Conservation (phyloP, 2,113 vertebrate genomes). For the Syngnathoides biaculeatus region DNA sequence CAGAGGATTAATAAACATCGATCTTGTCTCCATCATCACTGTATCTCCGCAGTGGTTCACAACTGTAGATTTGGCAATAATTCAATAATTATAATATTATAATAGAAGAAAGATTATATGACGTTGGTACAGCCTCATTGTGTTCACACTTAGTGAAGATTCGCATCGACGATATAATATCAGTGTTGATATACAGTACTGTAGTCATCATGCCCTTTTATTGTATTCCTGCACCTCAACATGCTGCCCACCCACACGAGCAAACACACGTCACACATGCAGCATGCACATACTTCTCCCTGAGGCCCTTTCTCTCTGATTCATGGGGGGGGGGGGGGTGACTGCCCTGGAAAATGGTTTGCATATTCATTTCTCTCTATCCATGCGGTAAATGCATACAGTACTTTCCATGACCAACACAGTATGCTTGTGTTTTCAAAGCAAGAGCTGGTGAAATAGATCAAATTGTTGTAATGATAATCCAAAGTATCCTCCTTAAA, state of each 20-base stretch:
- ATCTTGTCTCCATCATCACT: not conserved
- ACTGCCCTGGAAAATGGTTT: not conserved
- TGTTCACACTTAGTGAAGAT: not conserved
- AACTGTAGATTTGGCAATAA: not conserved
- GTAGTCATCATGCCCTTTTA: slow-evolving; percentile 25
- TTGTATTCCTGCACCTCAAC: slow-evolving; percentile 6
- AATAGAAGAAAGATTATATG: too few species aligned
- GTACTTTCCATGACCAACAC: not conserved
- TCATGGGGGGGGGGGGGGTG: slow-evolving; percentile 7
- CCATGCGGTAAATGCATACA: not conserved
- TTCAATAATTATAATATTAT: too few species aligned
- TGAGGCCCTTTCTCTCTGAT: slow-evolving; percentile 42
- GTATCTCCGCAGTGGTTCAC: not conserved
- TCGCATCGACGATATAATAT: not conserved
- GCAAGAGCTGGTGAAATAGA: not conserved
- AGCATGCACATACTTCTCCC: slow-evolving; percentile 4
- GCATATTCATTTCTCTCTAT: not conserved
- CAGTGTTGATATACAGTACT: slow-evolving; percentile 8
- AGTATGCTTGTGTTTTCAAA: not conserved
- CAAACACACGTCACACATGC: slow-evolving; percentile 15
- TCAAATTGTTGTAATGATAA: too few species aligned
- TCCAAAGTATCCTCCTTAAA: too few species aligned
- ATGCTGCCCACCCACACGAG: slow-evolving; percentile 9
- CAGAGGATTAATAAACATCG: too few species aligned
- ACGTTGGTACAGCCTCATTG: not conserved